These are phyloP conservation scores for Octonoba sinensis DNA, from an alignment of 2,888 invertebrate species.

Conservation along the genomic window DNA sequence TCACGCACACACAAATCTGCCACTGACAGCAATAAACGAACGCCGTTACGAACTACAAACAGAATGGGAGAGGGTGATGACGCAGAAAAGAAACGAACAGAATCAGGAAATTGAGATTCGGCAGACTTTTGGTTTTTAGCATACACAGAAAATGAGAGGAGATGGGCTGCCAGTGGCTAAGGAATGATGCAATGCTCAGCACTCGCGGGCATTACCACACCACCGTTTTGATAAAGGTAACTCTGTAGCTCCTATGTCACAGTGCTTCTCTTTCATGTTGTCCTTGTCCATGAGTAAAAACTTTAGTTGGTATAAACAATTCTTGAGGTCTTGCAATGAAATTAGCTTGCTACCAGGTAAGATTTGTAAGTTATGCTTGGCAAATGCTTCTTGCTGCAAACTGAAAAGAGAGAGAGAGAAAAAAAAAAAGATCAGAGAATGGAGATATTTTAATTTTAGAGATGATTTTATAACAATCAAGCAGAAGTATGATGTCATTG, in stretches of 20 bases:
- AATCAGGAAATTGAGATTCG: slow-evolving; percentile 46
- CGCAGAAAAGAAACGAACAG: background rate
- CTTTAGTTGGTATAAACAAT: slow-evolving; percentile 50
- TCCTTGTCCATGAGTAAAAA: slow-evolving; percentile 42
- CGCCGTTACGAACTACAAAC: slow-evolving; percentile 26
- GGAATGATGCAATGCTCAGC: slow-evolving; percentile 56
- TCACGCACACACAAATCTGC: slow-evolving; percentile 33
- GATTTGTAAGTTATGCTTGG: slow-evolving; percentile 56
- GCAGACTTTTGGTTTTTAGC: slow-evolving; percentile 58
- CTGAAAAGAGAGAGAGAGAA: slow-evolving; percentile 22
- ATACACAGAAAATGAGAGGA: slow-evolving; percentile 13
- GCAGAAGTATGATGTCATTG: no score
- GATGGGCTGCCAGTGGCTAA: slow-evolving; percentile 38
- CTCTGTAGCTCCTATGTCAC: slow-evolving; percentile 43
- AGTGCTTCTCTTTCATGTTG: slow-evolving; percentile 43
- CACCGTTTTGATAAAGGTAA: slow-evolving; percentile 51
- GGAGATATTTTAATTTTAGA: no score
- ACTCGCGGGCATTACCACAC: slow-evolving; percentile 52
- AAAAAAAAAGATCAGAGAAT: no score
- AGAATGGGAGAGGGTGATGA: background rate
- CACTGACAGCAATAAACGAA: slow-evolving; percentile 32
- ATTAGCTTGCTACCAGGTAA: slow-evolving; percentile 55
- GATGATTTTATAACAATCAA: no score
- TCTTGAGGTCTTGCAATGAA: slow-evolving; percentile 41
- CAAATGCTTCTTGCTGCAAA: slow-evolving; percentile 59